Evolutionary conservation across 2,888 invertebrate species (phyloP).

Genomic region (Malthinus flaveolus): DNA sequence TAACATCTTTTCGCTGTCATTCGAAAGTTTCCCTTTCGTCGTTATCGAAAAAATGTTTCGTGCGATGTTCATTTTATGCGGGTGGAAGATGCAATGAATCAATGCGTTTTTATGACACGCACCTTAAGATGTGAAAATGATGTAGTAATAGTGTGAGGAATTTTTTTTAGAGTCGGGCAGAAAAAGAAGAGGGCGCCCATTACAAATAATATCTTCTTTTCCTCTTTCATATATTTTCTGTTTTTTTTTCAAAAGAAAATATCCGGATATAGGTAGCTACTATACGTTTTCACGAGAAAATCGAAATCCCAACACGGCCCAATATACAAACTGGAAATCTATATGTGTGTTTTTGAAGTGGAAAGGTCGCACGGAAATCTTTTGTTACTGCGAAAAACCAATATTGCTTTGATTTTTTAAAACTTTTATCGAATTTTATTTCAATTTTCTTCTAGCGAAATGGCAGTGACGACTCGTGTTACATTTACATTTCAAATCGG

Average conservation of each 20-base stretch:
- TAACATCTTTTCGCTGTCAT: slow-evolving; percentile 20
- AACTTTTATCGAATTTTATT: slow-evolving; percentile 23
- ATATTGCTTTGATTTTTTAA: slow-evolving; percentile 20
- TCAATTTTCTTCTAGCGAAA: neutral
- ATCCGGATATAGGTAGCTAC: too few relatives aligned
- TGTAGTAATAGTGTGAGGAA: neutral
- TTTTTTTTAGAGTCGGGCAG: neutral
- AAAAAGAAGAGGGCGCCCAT: slow-evolving; percentile 7
- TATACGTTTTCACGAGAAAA: slow-evolving; percentile 19
- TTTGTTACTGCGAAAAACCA: slow-evolving; percentile 22
- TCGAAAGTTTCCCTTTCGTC: slow-evolving; percentile 4
- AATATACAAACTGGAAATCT: slow-evolving; percentile 21
- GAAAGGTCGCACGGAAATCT: slow-evolving; percentile 21
- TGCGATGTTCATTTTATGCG: slow-evolving; percentile 15
- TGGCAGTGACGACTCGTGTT: too few relatives aligned
- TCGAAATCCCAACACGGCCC: slow-evolving; percentile 17
- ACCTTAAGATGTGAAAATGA: slow-evolving; percentile 18
- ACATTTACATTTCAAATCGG: too few relatives aligned
- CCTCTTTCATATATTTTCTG: neutral
- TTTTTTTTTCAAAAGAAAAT: slow-evolving; percentile 1
- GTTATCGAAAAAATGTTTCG: slow-evolving; percentile 12
- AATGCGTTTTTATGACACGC: slow-evolving; percentile 14
- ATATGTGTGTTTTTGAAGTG: slow-evolving; percentile 10
- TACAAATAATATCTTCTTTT: slow-evolving; percentile 14
- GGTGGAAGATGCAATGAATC: slow-evolving; percentile 20